These are phyloP conservation scores for Nettapus auritus DNA, from an alignment of 2,113 vertebrate species.

Conservation along the genomic window DNA sequence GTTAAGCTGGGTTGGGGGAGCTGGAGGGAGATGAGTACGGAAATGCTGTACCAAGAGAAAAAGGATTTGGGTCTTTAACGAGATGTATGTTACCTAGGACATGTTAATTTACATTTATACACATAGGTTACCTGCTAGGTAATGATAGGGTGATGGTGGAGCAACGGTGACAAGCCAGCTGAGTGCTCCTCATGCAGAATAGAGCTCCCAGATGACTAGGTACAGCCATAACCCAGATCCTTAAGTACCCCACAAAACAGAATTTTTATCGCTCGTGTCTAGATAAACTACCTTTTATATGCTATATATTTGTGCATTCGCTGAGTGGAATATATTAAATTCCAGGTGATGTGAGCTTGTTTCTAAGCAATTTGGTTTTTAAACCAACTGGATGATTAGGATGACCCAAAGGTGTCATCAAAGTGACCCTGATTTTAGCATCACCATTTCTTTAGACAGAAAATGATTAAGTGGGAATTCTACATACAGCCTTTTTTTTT, in stretches of 20 bases:
- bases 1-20: not conserved
- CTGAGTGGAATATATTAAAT: not conserved
- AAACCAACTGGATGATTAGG: not conserved
- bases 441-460: not conserved
- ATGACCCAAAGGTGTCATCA: not conserved
- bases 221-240: not conserved
- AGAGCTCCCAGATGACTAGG: not conserved
- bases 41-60: not conserved
- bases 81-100: not conserved
- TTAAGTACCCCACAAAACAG: not conserved
- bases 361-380: not conserved
- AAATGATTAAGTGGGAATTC: not conserved
- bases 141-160: not conserved
- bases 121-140: not conserved
- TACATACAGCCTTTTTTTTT: not conserved
- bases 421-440: not conserved
- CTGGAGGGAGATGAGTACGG: not conserved
- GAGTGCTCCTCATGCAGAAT: not conserved
- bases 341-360: not conserved
- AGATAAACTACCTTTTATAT: not conserved
- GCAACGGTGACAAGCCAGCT: not conserved
- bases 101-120: not conserved
- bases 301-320: not conserved
- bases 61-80: not conserved
- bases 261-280: not conserved